Base-by-base conservation (phyloP, 2,797 vertebrate genomes). In the Lepilemur ruficaudatus region DNA sequence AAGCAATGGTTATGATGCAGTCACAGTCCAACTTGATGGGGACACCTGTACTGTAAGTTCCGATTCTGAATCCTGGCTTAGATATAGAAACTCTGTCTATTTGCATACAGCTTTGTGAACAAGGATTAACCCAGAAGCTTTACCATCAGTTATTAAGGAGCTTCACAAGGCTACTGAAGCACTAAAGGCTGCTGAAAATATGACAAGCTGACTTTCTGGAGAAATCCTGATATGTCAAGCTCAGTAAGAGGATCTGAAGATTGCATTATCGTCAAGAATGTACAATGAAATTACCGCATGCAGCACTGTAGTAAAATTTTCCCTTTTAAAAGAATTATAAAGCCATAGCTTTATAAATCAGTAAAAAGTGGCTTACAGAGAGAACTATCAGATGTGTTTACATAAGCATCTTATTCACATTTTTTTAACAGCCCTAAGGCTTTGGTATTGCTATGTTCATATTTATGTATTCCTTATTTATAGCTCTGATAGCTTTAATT, bases 81-180 rank as follows among this genome's bases (percentile, higher is more conserved):
- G 99, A 99, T 92, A 99, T 99, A 99, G 99, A 99, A 98, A 99
- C 99, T 0, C 95, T 99, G 81, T 99, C 99, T 25, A 99, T 99
- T 97, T 99, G 99, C 97, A 99, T 99, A 46, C 98, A 99, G 59
- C 99, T 99, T 38, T 99, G 99, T 97, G 99, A 99, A 80, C 99
- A 99, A 98, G 99, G 99, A 7, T 99, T 98, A 99, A 99, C 96
- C 99, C 99, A 67, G 99, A 99, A 97, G 99, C 99, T 0, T 97
- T 99, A 30, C 99, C 99, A 13, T 99, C 99, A 5, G 99, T 99
- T 75, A 99, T 99, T 97, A 99, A 99, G 97, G 99, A 99, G 84
- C 98, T 99, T 13, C 98, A 99, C 0, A 99, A 99, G 98, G 99
- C 99, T 23, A 99, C 99, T 0, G 99, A 99, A 82, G 98, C 99